Percentiles rank a stretch among this genome's conserved stretches.
Evolutionary conservation across 2,888 invertebrate species (phyloP).

Genomic region (Drosophila affinis): DNA sequence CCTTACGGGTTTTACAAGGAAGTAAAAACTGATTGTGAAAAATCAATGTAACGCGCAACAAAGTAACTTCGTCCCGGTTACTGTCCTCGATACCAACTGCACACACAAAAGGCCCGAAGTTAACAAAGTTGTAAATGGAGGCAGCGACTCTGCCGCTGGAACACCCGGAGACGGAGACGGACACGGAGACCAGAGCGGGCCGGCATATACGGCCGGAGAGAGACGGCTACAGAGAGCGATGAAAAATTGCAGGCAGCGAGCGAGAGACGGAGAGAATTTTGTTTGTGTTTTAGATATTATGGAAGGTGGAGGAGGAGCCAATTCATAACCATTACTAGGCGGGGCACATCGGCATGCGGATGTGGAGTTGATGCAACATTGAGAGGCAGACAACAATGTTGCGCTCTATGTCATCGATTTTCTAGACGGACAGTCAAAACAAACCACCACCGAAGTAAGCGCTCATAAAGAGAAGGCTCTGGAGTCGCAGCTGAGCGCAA

Average conservation of each 20-base stretch:
- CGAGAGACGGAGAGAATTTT: conserved; percentile 30
- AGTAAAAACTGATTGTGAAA: conserved; percentile 53
- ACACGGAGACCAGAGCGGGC: conserved; percentile 2
- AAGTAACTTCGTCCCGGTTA: conserved; percentile 79
- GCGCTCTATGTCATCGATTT: conserved; percentile 83
- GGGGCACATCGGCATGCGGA: conserved; percentile 48
- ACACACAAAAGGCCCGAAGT: conserved; percentile 66
- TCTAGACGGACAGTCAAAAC: conserved; percentile 61
- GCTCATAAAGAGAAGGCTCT: conserved; percentile 33
- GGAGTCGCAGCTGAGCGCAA: conserved; percentile 65
- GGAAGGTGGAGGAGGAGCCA: conserved; percentile 34
- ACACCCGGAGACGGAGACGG: not conserved
- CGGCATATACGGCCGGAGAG: conserved; percentile 53
- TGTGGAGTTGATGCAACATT: not conserved
- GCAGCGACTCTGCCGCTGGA: conserved; percentile 6
- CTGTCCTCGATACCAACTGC: conserved; percentile 79
- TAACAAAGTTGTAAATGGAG: conserved; percentile 77
- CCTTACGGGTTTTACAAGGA: conserved; percentile 28
- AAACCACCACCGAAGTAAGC: conserved; percentile 62
- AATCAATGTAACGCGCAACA: conserved; percentile 80
- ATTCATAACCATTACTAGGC: conserved; percentile 47
- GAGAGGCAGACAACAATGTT: conserved; percentile 77
- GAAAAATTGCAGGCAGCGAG: not conserved
- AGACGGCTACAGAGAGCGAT: conserved; percentile 25
- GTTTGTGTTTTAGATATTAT: conserved; percentile 65